Percentiles rank a stretch among this genome's conserved stretches.
Evolutionary conservation across 2,113 vertebrate species (phyloP).

Genomic region (Barbus barbus): DNA sequence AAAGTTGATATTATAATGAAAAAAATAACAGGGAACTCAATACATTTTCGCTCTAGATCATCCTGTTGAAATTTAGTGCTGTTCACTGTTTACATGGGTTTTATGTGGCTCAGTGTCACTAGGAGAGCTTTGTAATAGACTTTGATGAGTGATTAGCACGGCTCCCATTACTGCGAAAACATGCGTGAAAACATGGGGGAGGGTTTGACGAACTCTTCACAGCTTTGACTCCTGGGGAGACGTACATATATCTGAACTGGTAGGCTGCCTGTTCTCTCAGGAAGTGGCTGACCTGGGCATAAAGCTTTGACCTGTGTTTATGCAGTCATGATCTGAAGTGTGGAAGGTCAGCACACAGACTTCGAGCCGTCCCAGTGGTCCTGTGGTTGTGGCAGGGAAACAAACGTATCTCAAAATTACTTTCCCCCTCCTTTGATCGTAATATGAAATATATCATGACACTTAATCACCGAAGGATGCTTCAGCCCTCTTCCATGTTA

Average conservation of each 20-base stretch:
- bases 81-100: neutral
- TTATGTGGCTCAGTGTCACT: constrained; percentile 1
- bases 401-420: neutral
- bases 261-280: constrained; percentile 38
- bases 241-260: constrained; percentile 27
- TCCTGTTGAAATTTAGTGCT: neutral
- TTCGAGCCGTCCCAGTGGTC: constrained; percentile 18
- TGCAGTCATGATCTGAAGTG: constrained; percentile 10
- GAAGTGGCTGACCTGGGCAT: constrained; percentile 44
- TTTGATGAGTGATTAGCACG: constrained; percentile 11
- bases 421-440: neutral
- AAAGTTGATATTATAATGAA: neutral
- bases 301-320: constrained; percentile 38
- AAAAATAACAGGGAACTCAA: neutral
- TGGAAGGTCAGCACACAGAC: constrained; percentile 38
- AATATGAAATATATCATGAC: neutral
- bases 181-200: neutral
- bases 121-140: constrained; percentile 3
- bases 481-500: neutral
- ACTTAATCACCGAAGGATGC: neutral
- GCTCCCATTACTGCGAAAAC: constrained; percentile 33
- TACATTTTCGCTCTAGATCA: neutral
- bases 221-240: constrained; percentile 27
- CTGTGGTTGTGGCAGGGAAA: constrained; percentile 47
- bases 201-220: neutral